phyloP scores from a whole-genome alignment of 1,140 invertebrate genomes.

The Agraylea sexmaculata region DNA sequence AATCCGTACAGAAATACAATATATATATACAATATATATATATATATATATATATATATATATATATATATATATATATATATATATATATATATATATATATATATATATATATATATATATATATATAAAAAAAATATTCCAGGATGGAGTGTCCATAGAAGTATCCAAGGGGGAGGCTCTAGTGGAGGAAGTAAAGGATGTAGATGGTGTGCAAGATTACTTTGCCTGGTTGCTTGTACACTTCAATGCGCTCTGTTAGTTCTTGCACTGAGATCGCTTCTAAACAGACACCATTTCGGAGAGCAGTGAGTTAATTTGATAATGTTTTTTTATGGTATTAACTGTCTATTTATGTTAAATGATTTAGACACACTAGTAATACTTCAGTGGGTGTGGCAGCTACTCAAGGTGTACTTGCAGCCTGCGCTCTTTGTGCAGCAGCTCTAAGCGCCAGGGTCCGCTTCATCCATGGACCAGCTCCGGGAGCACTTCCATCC shows the following conservation, averaged over 20 bases:
- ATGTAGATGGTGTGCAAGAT: conserved; percentile 11
- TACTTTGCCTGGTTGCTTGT: conserved; percentile 12
- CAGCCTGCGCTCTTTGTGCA: conserved; percentile 4
- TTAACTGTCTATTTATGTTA: too few species aligned
- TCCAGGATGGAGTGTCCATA: conserved; percentile 19
- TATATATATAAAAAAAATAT: conserved; percentile 7
- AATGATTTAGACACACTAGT: conserved; percentile 12
- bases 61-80: conserved; percentile 20
- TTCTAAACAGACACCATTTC: conserved; percentile 7
- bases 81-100: conserved; percentile 11
- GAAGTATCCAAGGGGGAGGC: conserved; percentile 19
- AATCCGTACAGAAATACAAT: too few species aligned
- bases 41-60: conserved; percentile 5
- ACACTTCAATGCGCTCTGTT: conserved; percentile 13
- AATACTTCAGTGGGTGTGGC: conserved; percentile 17
- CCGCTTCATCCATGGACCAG: conserved; percentile 13
- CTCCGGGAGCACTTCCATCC: conserved; percentile 8
- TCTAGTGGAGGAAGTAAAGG: conserved; percentile 20
- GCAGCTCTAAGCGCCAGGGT: conserved; percentile 4
- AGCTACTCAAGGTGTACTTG: conserved; percentile 5
- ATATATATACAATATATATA: conserved; percentile 9
- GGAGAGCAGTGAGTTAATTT: conserved; percentile 13
- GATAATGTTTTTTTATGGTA: too few species aligned
- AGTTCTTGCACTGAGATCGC: conserved; percentile 8
- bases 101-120: conserved; percentile 20